phyloP scores from a whole-genome alignment of 2,888 invertebrate genomes.

The Branchinecta sandiegonensis region DNA sequence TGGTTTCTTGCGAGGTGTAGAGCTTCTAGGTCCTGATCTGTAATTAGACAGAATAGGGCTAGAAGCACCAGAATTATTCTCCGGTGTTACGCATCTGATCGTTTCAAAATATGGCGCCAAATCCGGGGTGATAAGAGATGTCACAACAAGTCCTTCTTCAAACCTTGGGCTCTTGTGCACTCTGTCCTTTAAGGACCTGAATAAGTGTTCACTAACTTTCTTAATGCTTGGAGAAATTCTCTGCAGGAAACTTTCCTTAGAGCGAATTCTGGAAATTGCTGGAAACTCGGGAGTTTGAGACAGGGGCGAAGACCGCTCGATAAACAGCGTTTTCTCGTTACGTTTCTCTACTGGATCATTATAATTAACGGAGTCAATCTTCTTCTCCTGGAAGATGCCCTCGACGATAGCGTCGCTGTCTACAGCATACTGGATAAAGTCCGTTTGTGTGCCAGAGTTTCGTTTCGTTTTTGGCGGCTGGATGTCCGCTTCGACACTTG shows the following conservation, averaged over 20 bases:
- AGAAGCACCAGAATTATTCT: neutral
- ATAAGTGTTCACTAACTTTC: neutral
- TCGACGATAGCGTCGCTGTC: neutral
- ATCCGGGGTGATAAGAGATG: neutral
- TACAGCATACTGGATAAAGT: neutral
- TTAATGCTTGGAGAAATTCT: slow-evolving; percentile 3
- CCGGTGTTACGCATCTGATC: neutral
- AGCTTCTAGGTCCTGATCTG: slow-evolving; percentile 20
- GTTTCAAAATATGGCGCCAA: slow-evolving; percentile 5
- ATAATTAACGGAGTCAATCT: neutral
- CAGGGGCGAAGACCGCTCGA: neutral
- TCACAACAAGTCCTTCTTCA: neutral
- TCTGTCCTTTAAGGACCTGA: neutral
- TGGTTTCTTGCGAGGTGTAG: slow-evolving; percentile 20
- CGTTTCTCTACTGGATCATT: neutral
- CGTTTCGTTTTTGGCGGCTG: neutral
- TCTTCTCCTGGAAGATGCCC: neutral
- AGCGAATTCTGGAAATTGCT: neutral
- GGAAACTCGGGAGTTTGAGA: too few species aligned
- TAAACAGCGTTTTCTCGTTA: neutral
- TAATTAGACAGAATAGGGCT: slow-evolving; percentile 14
- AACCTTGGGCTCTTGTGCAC: neutral
- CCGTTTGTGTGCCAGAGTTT: slow-evolving; percentile 10
- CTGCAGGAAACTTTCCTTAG: slow-evolving; percentile 8
- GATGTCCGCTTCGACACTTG: neutral